Base-by-base conservation (phyloP, 2,888 invertebrate genomes). In the Troglohyphantes excavatus region DNA sequence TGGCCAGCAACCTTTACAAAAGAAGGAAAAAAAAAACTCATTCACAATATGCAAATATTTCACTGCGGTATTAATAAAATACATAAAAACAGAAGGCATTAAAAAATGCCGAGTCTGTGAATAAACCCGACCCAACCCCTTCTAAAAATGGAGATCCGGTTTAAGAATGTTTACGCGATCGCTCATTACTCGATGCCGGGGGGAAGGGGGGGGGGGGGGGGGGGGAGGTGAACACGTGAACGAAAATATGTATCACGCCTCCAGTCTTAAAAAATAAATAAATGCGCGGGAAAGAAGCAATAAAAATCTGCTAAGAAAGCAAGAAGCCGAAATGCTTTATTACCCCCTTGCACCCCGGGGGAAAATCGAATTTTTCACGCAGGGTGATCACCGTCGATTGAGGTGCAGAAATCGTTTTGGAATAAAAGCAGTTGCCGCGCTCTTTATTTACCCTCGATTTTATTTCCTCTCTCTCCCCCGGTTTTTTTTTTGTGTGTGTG, bases 101-200 rank as follows among this genome's bases (percentile, higher is more conserved):
- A 53, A 33, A 33, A 9, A 33, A n/a, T n/a, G n/a, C n/a, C n/a
- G n/a, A 53, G 53, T 53, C 72, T 26, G 70, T 70, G 72, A 46
- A 26, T 33, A 39, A 26, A 33, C 29, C n/a, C 68, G 27, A 21
- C 68, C 68, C 78, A 68, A n/a, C 29, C 68, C 33, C 78, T 29
- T 78, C 43, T n/a, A n/a, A 65, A 65, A 78, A 78, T 65, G 63
- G 65, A 65, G 65, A 65, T 65, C 65, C 78, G 65, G 78, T 63
- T 78, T 78, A 27, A 17, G 43, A 78, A 39, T 61, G 78, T 63
- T 78, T 78, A 78, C 63, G 78, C 39, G 78, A 78, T 78, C 78
- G 63, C 26, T 75, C 59, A 29, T 46, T 33, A 29, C 23, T 9
- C 46, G 78, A 63, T 63, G 78, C 78, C 65, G 61, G 39, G 17